Conservation (phyloP, 37 sponge, comb jelly and placozoan species). For the Cliona cf. orientalis region DNA sequence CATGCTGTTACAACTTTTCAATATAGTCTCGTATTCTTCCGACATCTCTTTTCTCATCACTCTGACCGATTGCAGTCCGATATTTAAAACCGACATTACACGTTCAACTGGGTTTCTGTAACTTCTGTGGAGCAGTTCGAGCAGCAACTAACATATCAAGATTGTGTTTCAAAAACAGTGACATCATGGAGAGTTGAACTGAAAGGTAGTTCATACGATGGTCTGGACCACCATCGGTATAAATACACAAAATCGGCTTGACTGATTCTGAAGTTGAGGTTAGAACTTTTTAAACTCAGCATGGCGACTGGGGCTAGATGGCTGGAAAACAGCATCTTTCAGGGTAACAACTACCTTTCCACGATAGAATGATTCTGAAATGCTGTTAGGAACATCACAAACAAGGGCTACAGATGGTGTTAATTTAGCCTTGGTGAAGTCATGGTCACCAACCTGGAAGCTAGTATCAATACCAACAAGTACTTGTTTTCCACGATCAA, state of each 20-base stretch:
- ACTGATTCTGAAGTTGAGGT: too few relatives aligned
- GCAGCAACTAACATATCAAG: conserved; percentile 40
- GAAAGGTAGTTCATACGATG: conserved; percentile 33
- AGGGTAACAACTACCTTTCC: conserved; percentile 34
- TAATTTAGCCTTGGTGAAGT: conserved; percentile 19
- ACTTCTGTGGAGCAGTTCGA: conserved; percentile 30
- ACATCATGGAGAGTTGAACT: conserved; percentile 41
- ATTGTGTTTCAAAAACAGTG: conserved; percentile 33
- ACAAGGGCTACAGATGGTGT: conserved; percentile 30
- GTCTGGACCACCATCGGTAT: conserved; percentile 63
- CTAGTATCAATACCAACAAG: conserved; percentile 1
- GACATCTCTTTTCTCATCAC: conserved; percentile 9
- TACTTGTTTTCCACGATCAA: conserved; percentile 37
- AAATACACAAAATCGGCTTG: conserved; percentile 1
- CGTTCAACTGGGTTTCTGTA: conserved; percentile 44
- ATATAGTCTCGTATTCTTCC: too few relatives aligned
- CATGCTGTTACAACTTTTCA: too few relatives aligned
- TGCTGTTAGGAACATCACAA: conserved; percentile 18
- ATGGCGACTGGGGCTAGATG: conserved; percentile 38
- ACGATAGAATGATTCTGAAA: conserved; percentile 28
- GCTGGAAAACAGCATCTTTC: conserved; percentile 46
- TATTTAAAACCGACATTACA: conserved; percentile 40
- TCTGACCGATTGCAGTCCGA: conserved; percentile 42
- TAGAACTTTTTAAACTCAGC: conserved; percentile 14
- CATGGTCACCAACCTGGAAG: conserved; percentile 45